Base-by-base conservation (phyloP, 2,888 invertebrate species). In the Mycalesis mineus region DNA sequence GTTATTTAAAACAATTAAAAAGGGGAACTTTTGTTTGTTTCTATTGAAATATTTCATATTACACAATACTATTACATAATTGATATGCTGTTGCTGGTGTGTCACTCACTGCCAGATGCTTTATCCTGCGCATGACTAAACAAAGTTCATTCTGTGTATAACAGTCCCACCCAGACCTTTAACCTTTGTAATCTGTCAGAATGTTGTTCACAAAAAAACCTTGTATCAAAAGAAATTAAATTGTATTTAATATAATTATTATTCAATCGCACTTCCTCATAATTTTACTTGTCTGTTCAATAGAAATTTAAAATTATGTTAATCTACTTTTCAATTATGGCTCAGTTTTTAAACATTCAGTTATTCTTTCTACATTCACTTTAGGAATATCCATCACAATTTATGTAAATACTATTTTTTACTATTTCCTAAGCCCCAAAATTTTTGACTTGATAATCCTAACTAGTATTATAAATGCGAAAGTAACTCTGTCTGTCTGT, bases 111-210 rank as follows among this genome's bases (percentile, higher is more conserved):
- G 9, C 31, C 45, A 47, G 47, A 47, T 47, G 31, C 33, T 47
- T 47, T 47, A 47, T 47, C 47, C 33, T 47, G 47, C 15, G 47
- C 15, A 33, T 47, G 47, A 47, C 33, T 47, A 47, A 47, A 33
- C 15, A 15, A 47, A 33, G 33, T 11, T 33, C 5, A 31, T 11
- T 15, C 15, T 6, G 15, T 11, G 15, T 47, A 33, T 2, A 47
- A 15, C 45, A 8, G 31, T 14, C 31, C 6, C 15, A 31, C 15
- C 15, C 33, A 47, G 33, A 47, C 33, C 15, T 33, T 47, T 33
- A 47, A 47, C 47, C 47, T 33, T 33, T 47, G 31, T 47, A 47
- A 47, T 47, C 47, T 47, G 22, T n/a, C 5, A 42, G 22, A 0
- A 42, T 22, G 47, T 47, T 15, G 1, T 4, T 29, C 13, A 29